phyloP scores from a whole-genome alignment of 2,888 invertebrate genomes.

The Lasius fuliginosus region DNA sequence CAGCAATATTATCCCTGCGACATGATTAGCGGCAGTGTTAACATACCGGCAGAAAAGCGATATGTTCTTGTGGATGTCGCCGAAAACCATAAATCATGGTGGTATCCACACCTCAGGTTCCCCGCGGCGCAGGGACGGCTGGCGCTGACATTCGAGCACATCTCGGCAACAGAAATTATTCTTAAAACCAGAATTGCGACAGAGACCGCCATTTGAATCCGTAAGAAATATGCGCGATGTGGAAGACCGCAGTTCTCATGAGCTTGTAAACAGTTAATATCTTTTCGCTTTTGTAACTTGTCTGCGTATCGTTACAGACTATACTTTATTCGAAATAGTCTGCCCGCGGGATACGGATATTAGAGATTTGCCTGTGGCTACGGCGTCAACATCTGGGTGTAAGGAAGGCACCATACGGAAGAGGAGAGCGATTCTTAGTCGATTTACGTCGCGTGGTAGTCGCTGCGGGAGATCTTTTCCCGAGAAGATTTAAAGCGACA shows the following conservation, averaged over 20 bases:
- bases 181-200: constrained; percentile 43
- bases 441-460: constrained; percentile 13
- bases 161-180: constrained; percentile 74
- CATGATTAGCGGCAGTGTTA: constrained; percentile 33
- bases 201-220: neutral
- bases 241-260: neutral
- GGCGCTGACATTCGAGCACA: constrained; percentile 73
- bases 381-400: neutral
- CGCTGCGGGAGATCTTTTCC: constrained; percentile 25
- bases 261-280: constrained; percentile 32
- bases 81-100: constrained; percentile 40
- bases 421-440: constrained; percentile 30
- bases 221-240: constrained; percentile 40
- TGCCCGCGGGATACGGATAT: constrained; percentile 16
- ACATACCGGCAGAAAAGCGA: constrained; percentile 9
- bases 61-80: constrained; percentile 3
- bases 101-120: constrained; percentile 53
- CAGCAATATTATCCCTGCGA: constrained; percentile 1
- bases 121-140: constrained; percentile 72
- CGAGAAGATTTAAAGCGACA: constrained; percentile 35
- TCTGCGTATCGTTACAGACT: neutral
- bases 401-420: neutral
- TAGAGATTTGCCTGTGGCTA: neutral
- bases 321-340: constrained; percentile 33
- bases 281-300: constrained; percentile 29